These are phyloP conservation scores for Hiodon tergisus DNA, from an alignment of 2,113 vertebrate genomes.

Conservation along the genomic window DNA sequence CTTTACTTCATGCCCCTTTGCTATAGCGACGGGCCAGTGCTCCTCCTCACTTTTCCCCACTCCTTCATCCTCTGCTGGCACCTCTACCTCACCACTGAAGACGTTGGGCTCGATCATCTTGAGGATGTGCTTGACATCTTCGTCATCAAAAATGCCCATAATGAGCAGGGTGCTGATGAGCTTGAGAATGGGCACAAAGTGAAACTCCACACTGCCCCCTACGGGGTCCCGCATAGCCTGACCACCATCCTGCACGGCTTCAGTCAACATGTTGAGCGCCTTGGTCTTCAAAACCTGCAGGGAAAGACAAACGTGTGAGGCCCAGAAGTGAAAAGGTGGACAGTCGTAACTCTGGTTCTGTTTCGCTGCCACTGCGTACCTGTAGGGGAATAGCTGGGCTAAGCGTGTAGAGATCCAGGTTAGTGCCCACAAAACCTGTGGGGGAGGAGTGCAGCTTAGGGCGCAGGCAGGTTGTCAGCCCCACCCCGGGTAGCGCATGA, in stretches of 20 bases:
- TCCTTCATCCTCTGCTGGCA: constrained; percentile 34
- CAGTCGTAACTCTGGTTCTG: neutral
- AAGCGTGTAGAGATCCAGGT: constrained; percentile 65
- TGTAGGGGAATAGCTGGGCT: constrained; percentile 77
- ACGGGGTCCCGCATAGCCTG: constrained; percentile 89
- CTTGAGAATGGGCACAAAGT: constrained; percentile 87
- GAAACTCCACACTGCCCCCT: constrained; percentile 88
- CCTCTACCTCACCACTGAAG: constrained; percentile 61
- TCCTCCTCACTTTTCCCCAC: constrained; percentile 43
- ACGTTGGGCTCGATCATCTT: constrained; percentile 91
- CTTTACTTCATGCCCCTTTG: constrained; percentile 47
- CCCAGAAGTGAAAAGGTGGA: neutral
- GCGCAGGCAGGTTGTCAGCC: constrained; percentile 74
- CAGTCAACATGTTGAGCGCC: constrained; percentile 85
- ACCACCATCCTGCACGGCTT: constrained; percentile 82
- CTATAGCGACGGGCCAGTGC: constrained; percentile 36
- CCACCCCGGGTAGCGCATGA: constrained; percentile 78
- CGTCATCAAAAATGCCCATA: constrained; percentile 82
- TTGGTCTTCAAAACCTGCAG: constrained; percentile 72
- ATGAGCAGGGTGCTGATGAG: constrained; percentile 86
- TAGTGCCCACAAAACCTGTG: constrained; percentile 69
- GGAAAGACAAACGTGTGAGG: constrained; percentile 21
- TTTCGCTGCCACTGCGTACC: constrained; percentile 34
- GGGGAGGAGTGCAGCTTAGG: constrained; percentile 81
- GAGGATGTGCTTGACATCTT: constrained; percentile 77